phyloP scores from a whole-genome alignment of 2,888 invertebrate species.

The Chloroclystis v-ata region DNA sequence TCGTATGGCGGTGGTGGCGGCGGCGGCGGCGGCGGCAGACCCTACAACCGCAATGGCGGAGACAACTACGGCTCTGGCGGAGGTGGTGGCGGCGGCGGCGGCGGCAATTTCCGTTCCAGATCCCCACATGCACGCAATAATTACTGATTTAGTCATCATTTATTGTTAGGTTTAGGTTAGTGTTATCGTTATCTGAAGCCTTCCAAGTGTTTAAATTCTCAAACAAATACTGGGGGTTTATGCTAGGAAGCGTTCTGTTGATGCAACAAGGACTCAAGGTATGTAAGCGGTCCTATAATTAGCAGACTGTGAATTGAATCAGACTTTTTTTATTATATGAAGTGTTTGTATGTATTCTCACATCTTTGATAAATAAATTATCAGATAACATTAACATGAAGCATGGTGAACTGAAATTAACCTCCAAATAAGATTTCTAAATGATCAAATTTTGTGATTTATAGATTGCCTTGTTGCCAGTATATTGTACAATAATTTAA shows the following conservation, averaged over 20 bases:
- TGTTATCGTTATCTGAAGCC: constrained; percentile 78
- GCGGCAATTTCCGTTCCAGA: constrained; percentile 75
- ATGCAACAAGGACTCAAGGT: constrained; percentile 68
- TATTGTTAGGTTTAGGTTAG: constrained; percentile 64
- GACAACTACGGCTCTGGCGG: constrained; percentile 67
- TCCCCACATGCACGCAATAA: constrained; percentile 69
- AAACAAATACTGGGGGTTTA: constrained; percentile 71
- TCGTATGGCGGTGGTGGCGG: constrained; percentile 67
- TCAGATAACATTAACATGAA: no score
- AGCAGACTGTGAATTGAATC: neutral
- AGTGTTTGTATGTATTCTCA: no score
- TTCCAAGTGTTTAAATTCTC: constrained; percentile 75
- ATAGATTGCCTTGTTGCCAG: no score
- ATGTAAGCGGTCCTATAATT: constrained; percentile 12
- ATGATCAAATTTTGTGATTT: no score
- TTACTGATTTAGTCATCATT: constrained; percentile 68
- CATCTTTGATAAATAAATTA: no score
- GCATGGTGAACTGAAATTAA: no score
- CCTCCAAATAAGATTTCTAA: no score
- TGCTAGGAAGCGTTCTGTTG: constrained; percentile 65
- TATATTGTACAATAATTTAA: no score
- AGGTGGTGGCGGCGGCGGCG: constrained; percentile 63
- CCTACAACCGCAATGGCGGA: constrained; percentile 61
- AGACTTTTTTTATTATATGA: no score
- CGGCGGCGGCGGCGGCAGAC: constrained; percentile 60